Conservation (phyloP, 2,113 vertebrate genomes). For the Caretta caretta region DNA sequence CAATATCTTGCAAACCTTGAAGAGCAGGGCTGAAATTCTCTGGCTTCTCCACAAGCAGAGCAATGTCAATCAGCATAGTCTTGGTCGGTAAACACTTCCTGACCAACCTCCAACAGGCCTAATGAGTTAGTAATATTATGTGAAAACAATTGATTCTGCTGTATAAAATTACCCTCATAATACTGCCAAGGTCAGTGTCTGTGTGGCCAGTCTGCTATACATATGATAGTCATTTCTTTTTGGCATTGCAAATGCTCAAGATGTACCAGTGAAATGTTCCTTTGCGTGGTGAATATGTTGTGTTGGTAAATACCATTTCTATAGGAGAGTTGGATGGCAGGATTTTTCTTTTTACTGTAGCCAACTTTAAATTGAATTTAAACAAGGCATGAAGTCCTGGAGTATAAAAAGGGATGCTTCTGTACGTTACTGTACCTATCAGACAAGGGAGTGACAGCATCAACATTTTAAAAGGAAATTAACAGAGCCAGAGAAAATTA, state of each 20-base stretch:
- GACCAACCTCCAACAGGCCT: background rate
- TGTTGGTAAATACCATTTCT: background rate
- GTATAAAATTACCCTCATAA: background rate
- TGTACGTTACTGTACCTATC: background rate
- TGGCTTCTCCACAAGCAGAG: background rate
- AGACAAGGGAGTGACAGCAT: background rate
- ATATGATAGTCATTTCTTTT: background rate
- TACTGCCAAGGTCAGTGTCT: background rate
- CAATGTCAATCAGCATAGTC: background rate
- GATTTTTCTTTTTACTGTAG: constrained; percentile 13
- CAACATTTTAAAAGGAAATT: background rate
- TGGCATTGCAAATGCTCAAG: background rate
- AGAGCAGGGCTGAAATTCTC: background rate
- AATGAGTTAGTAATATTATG: background rate
- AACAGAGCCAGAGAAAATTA: background rate
- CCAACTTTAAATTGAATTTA: background rate
- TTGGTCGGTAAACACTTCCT: background rate
- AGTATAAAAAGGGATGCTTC: background rate
- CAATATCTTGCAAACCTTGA: background rate
- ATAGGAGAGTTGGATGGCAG: background rate
- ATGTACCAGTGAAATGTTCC: background rate
- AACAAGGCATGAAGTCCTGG: background rate
- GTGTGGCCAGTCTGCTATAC: background rate
- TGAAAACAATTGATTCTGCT: background rate
- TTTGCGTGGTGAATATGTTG: background rate